Evolutionary conservation across 2,888 invertebrate genomes (phyloP).

Genomic region (Deilephila porcellus): DNA sequence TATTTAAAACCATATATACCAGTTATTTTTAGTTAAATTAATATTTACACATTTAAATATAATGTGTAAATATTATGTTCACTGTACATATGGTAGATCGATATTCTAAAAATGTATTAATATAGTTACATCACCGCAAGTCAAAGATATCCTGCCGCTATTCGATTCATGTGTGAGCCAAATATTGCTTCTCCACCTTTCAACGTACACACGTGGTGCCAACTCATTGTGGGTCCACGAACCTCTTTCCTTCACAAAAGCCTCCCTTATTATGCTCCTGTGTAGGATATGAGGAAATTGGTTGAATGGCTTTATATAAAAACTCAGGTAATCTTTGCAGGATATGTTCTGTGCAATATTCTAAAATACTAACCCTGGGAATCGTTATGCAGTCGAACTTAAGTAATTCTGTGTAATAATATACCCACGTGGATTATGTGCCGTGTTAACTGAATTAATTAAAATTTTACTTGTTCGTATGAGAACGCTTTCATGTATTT

Average conservation of each 20-base stretch:
- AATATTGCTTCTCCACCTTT: slow-evolving; percentile 69
- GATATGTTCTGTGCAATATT: slow-evolving; percentile 74
- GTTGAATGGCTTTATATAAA: slow-evolving; percentile 83
- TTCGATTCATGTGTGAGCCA: slow-evolving; percentile 63
- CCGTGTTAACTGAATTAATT: background rate
- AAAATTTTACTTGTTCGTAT: background rate
- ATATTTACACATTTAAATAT: too few relatives aligned
- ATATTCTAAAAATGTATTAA: slow-evolving; percentile 53
- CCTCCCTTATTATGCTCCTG: slow-evolving; percentile 81
- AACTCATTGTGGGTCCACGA: slow-evolving; percentile 78
- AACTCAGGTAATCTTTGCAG: slow-evolving; percentile 79
- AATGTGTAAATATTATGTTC: too few relatives aligned
- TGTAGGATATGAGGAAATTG: slow-evolving; percentile 83
- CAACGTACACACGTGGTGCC: slow-evolving; percentile 64
- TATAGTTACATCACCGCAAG: slow-evolving; percentile 66
- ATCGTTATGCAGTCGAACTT: slow-evolving; percentile 3
- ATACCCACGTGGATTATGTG: background rate
- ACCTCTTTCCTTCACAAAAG: slow-evolving; percentile 81
- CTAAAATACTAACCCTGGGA: slow-evolving; percentile 45
- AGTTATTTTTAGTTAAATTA: too few relatives aligned
- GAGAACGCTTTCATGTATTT: background rate
- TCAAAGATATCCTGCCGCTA: slow-evolving; percentile 68
- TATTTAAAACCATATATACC: too few relatives aligned
- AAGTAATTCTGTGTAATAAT: slow-evolving; percentile 12
- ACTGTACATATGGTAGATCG: too few relatives aligned